Evolutionary conservation across 2,888 invertebrate genomes (phyloP), one percentile per base, ranked within the genome.

Genomic region (Ellobium chinense): DNA sequence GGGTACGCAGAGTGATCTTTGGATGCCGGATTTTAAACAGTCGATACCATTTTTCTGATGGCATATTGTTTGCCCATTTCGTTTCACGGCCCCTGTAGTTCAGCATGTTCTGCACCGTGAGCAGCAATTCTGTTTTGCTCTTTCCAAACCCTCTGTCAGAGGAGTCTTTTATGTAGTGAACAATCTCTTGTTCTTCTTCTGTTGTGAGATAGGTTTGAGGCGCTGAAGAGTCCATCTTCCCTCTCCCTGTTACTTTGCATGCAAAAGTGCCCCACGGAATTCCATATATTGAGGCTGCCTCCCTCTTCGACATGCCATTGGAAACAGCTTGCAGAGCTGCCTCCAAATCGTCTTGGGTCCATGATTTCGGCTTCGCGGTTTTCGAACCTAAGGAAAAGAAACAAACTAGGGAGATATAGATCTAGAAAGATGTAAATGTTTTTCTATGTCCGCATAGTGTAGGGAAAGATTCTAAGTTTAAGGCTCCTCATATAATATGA

Each of bases 231-330:
- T 70, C 70, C 9, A 70, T 46, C 18, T 70, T 70, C 29, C 70
- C n/a, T 54, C 73, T 27, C 29, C 73, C 73, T 3, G 73, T 29
- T 3, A 36, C 5, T n/a, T 73, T 73, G 60, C 54, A n/a, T 7
- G n/a, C n/a, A 24, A 73, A 73, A 29, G 60, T 73, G 21, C 60
- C 36, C 60, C 60, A 58, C 21, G 73, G 73, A n/a, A 73, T 73
- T 2, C 60, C 73, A 58, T 58, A 73, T 2, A 18, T 73, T 58
- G 24, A 31, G 18, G 73, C 73, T 24, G 73, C 39, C 31, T 56
- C 24, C 58, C 73, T 56, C 31, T 73, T 73, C 14, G 21, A 9
- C 54, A 56, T 29, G 24, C 72, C 72, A 72, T 72, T 72, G 3
- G 5, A 12, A 12, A 72, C 72, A 24, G 54, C 72, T 27, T 72